Base-by-base conservation (phyloP, 2,888 invertebrate genomes). In the Dorcus hopei region DNA sequence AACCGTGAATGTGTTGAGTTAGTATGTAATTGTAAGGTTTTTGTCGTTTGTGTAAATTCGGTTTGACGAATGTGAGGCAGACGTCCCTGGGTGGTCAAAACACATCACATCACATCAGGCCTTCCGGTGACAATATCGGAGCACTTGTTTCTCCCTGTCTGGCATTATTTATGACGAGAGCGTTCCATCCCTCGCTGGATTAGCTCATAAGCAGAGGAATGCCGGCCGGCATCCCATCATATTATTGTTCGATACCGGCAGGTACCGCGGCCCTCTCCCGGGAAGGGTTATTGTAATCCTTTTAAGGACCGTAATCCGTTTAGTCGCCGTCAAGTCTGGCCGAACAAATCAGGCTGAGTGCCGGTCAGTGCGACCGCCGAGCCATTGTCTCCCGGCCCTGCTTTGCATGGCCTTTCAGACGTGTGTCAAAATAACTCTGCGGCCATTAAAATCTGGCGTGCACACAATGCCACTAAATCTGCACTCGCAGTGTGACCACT, bases 401-500 rank as follows among this genome's bases (percentile, higher is more conserved):
- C 64, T 68, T 68, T 68, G 66, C 68, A 68, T 60, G 60, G 59
- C 54, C 40, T 58, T 60, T 61, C 56, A 58, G 56, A 62, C 58
- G 49, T 57, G 54, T 65, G 67, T 67, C 67, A 66, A 67, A 67
- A 67, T 66, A 66, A 66, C 65, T 64, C 58, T 26, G 43, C 50
- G 33, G 42, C 49, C 43, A 55, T 55, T 55, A 55, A 55, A 50
- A 38, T 42, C 50, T 38, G 42, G 45, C 38, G 39, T 38, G 40
- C 41, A 43, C 50, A 56, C 56, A 56, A 56, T 33, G 45, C 50
- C 23, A 45, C 45, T 45, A 45, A 45, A 45, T 45, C 14, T 45
- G 45, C 45, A 45, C 45, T 45, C 19, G 45, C 45, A 23, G 45
- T 45, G 45, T 45, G 45, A 45, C 19, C 19, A 42, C 23, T 45